A percentile compares a stretch with the other conserved stretches of the same genome.
These are phyloP conservation scores for Oxystoma pomonae DNA, from an alignment of 2,888 invertebrate species.

Conservation along the genomic window DNA sequence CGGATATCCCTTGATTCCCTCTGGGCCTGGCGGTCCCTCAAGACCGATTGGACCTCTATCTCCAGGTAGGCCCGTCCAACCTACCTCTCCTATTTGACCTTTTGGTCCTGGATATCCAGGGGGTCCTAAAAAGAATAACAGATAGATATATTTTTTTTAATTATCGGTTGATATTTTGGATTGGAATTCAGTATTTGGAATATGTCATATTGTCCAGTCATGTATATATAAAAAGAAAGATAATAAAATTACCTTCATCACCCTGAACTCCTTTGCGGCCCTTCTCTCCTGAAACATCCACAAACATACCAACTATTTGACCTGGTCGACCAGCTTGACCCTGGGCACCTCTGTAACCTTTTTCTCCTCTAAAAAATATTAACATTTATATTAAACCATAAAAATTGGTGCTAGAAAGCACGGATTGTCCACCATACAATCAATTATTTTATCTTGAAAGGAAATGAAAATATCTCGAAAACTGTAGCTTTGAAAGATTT, in stretches of 20 bases:
- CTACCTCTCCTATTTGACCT: conserved; percentile 56
- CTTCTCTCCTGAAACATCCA: conserved; percentile 41
- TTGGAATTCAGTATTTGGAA: too few species aligned
- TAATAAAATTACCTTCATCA: conserved; percentile 41
- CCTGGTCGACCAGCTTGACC: conserved; percentile 26
- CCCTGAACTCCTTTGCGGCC: conserved; percentile 49
- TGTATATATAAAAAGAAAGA: too few species aligned
- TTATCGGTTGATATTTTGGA: neutral
- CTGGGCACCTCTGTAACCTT: conserved; percentile 18
- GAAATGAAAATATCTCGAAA: too few species aligned
- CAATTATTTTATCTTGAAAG: too few species aligned
- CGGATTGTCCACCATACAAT: too few species aligned
- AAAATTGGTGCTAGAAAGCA: too few species aligned
- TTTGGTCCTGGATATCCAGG: conserved; percentile 47
- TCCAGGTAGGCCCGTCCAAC: conserved; percentile 54
- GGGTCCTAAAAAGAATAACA: conserved; percentile 40
- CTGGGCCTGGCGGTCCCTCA: conserved; percentile 48
- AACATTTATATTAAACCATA: too few species aligned
- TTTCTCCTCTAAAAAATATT: neutral
- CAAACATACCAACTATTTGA: conserved; percentile 29
- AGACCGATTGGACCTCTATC: conserved; percentile 40
- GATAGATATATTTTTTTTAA: neutral
- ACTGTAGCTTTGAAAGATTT: too few species aligned
- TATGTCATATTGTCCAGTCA: too few species aligned
- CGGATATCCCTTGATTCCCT: conserved; percentile 63